Evolutionary conservation across 2,888 invertebrate species (phyloP), one percentile per base, ranked within the genome.

Genomic region (Rhagonycha lutea): DNA sequence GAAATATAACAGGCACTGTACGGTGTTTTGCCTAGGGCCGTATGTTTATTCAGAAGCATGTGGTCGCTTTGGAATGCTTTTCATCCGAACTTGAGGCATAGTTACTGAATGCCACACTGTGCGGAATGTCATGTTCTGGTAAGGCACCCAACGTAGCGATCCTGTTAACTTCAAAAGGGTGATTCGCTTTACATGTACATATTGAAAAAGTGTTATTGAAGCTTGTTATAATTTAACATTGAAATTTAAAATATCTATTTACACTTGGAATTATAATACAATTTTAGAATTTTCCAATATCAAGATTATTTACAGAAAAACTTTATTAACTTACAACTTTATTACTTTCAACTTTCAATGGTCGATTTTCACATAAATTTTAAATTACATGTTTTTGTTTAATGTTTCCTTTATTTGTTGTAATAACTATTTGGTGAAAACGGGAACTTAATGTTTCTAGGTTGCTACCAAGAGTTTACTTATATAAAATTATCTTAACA

Each of bases 11-110:
- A 77, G 67, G 74, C 73, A 78, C 75, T 73, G 68, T 68, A 70
- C 74, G 75, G 68, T 75, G 72, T 78, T 78, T 75, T 73, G 78
- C 78, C 78, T 74, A 72, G 72, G 78, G 78, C 77, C 74, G 75
- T 86, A 84, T 86, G 86, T 86, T 87, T 86, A 86, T 86, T 86
- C 86, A 86, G 85, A 85, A 86, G 86, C 85, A 86, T 86, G 86
- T 86, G 87, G 86, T 86, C 84, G 81, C 83, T 74, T 81, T 79
- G 87, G 87, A 87, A 87, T 87, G 86, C 87, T 85, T 87, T 87
- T 87, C 86, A 87, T 86, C 87, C 86, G 84, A 87, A 87, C 86
- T 87, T 87, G 86, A 86, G 86, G 86, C 87, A 87, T 87, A 87
- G 87, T 87, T 87, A 84, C 83, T 82, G 84, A 84, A 87, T 87